Conservation (phyloP, 2,888 invertebrate species). For the Trissolcus japonicus region DNA sequence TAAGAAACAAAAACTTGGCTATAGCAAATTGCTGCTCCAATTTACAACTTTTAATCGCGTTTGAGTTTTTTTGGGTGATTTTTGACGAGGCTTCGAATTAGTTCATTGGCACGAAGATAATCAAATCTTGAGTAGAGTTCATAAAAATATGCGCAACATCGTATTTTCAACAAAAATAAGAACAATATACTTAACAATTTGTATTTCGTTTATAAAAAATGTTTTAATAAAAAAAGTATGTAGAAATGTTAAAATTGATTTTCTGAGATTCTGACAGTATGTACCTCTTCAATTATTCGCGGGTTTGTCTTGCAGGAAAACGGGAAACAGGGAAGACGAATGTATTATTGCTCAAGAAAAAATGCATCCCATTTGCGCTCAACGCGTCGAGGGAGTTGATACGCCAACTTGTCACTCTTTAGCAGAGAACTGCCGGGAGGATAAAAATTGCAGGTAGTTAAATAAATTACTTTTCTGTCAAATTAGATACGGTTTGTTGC, state of each 20-base stretch:
- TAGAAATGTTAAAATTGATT: not conserved
- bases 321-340: slow-evolving; percentile 89
- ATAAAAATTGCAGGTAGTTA: slow-evolving; percentile 88
- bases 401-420: slow-evolving; percentile 92
- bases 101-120: slow-evolving; percentile 23
- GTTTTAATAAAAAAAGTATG: not conserved
- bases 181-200: not conserved
- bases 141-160: not conserved
- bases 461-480: slow-evolving; percentile 50
- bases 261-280: slow-evolving; percentile 3
- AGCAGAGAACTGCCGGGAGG: slow-evolving; percentile 88
- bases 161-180: no score
- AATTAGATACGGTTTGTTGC: slow-evolving; percentile 4
- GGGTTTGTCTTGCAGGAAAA: slow-evolving; percentile 81
- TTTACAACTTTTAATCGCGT: slow-evolving; percentile 49
- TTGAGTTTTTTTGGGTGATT: slow-evolving; percentile 14
- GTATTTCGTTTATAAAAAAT: not conserved
- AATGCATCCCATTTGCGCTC: slow-evolving; percentile 88
- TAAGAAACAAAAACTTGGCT: slow-evolving; percentile 36
- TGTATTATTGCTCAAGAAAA: slow-evolving; percentile 94
- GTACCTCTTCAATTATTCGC: slow-evolving; percentile 5
- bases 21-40: slow-evolving; percentile 19
- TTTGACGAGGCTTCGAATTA: slow-evolving; percentile 23
- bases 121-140: not conserved
- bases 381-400: slow-evolving; percentile 84